phyloP scores from a whole-genome alignment of 2,888 invertebrate species.

The Seladonia tumulorum region DNA sequence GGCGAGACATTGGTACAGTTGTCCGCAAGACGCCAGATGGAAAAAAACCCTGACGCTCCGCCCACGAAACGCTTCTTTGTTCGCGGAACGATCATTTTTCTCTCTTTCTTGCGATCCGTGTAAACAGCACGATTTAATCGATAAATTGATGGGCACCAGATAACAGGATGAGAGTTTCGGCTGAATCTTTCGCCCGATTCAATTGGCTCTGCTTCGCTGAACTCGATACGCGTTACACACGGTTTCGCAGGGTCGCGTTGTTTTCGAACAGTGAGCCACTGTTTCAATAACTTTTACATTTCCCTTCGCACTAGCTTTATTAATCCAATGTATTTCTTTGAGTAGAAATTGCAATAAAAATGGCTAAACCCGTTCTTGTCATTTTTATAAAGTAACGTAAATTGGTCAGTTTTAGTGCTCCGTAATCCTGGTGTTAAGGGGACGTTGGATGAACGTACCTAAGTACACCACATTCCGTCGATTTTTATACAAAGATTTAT shows the following conservation, averaged over 20 bases:
- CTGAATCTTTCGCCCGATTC: not conserved
- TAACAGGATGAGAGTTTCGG: not conserved
- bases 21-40: conserved; percentile 48
- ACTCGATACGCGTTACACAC: not conserved
- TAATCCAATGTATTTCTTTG: no score
- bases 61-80: conserved; percentile 46
- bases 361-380: no score
- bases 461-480: not conserved
- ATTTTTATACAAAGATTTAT: no score
- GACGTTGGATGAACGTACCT: not conserved
- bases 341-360: no score
- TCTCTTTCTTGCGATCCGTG: conserved; percentile 35
- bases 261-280: not conserved
- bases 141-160: conserved; percentile 1
- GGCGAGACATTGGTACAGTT: conserved; percentile 48
- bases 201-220: not conserved
- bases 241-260: not conserved
- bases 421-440: no score
- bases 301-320: not conserved
- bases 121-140: conserved; percentile 45
- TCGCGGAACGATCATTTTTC: conserved; percentile 19
- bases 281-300: not conserved
- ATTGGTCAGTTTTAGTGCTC: no score
- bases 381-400: no score
- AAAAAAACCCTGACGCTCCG: conserved; percentile 64